Evolutionary conservation across 2,888 invertebrate species (phyloP), one percentile per base, ranked within the genome.

Genomic region (Periphyllus acericola): DNA sequence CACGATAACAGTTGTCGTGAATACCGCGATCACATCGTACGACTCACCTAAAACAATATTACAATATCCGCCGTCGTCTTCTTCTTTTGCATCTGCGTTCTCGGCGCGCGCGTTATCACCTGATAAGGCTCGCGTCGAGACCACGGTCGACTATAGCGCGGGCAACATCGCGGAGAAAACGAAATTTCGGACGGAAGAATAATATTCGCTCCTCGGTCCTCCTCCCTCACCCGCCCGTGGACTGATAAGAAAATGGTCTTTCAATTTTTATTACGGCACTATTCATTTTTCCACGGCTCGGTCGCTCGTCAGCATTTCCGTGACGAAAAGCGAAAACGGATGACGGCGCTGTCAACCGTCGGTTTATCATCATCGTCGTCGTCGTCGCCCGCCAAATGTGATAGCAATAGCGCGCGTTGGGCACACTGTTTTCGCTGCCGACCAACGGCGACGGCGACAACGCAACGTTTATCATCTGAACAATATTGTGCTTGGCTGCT

Each of bases 381-480:
- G 60, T n/a, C 40, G 25, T 40, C 34, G 36, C 25, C 17, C n/a
- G 46, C 29, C 76, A 52, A 76, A 76, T 25, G 19, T 40, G 60
- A 60, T 46, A 14, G 46, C 14, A 46, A 46, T 14, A 14, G 36
- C 6, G 9, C 76, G 76, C 78, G 84, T 85, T 85, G 84, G 84
- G 84, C 68, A 85, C 84, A 85, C 84, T 85, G 84, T 71, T 78
- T 68, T 68, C 32, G 40, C 25, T 4, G n/a, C 29, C 29, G 14
- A 32, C 60, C 21, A 40, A 52, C 55, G 34, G 34, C 3, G 32
- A 40, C 34, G 14, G 29, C 55, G 46, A 46, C 46, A 36, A 36
- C 6, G 46, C 46, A 46, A 14, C 11, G 46, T 14, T 46, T 46
- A 0, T 46, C 14, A 11, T 46, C 14, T 46, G 6, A 3, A 1